phyloP scores from a whole-genome alignment of 1,140 invertebrate genomes.

The Charaxes varanes region DNA sequence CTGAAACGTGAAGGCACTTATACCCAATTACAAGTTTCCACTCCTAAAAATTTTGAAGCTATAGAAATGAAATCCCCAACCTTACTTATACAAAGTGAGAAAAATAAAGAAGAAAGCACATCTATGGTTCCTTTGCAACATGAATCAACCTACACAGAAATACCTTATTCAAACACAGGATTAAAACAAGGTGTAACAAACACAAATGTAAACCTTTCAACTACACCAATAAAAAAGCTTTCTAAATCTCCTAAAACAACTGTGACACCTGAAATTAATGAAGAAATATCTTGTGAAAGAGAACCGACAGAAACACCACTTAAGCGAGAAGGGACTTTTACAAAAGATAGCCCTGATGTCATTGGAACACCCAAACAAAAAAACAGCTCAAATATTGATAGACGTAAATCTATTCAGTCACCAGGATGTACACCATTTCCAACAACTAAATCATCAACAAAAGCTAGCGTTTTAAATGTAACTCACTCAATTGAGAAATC shows the following conservation, averaged over 20 bases:
- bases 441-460: constrained; percentile 25
- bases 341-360: constrained; percentile 13
- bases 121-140: no score
- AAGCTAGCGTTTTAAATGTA: constrained; percentile 44
- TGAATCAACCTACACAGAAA: no score
- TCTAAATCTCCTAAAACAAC: constrained; percentile 1
- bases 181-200: no score
- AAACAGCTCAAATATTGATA: constrained; percentile 28
- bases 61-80: no score
- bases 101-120: no score
- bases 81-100: no score
- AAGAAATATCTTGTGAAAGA: no score
- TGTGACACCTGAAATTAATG: neutral
- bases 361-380: constrained; percentile 2
- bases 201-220: neutral
- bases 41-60: no score
- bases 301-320: neutral
- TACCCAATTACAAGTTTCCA: no score
- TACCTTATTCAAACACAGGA: no score
- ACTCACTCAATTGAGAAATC: constrained; percentile 61
- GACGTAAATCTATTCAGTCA: constrained; percentile 41
- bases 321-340: constrained; percentile 13
- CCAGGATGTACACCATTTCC: constrained; percentile 58
- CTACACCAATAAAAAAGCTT: constrained; percentile 15
- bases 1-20: constrained; percentile 4